Conservation (phyloP, 2,113 vertebrate species). For the Hydropotes inermis region DNA sequence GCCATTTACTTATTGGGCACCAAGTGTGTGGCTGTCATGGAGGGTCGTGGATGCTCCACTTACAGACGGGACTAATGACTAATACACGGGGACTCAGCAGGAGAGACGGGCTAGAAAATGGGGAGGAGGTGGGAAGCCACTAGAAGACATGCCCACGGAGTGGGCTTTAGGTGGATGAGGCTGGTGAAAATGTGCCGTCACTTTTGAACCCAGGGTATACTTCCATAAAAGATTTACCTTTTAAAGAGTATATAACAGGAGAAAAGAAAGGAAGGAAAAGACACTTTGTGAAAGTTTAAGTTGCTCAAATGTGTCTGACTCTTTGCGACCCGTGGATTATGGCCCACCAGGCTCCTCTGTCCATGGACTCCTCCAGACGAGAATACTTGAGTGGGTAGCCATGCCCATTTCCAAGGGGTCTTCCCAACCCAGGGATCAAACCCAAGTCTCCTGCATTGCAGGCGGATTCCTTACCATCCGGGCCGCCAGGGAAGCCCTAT, state of each 20-base stretch:
- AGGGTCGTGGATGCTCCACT: background rate
- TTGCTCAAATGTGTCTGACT: background rate
- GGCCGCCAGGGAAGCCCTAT: no score
- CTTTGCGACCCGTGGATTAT: background rate
- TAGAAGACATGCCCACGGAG: accelerated
- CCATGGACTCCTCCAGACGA: no score
- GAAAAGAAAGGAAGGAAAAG: background rate
- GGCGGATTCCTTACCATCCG: no score
- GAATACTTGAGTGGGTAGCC: no score
- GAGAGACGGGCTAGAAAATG: accelerated
- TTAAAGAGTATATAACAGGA: background rate
- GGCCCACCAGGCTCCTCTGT: no score
- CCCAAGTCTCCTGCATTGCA: no score
- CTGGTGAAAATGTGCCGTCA: background rate
- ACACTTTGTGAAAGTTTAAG: background rate
- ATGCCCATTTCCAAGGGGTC: no score
- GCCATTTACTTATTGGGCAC: background rate
- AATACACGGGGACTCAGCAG: background rate
- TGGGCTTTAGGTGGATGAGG: accelerated
- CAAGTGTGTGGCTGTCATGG: accelerated
- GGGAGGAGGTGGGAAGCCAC: background rate
- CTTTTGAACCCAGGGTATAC: background rate
- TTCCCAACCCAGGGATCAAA: no score
- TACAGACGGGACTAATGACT: background rate
- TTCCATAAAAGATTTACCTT: background rate